Evolutionary conservation across 2,113 vertebrate species (phyloP), one percentile per base, ranked within the genome.

Genomic region (Loxodonta africana): DNA sequence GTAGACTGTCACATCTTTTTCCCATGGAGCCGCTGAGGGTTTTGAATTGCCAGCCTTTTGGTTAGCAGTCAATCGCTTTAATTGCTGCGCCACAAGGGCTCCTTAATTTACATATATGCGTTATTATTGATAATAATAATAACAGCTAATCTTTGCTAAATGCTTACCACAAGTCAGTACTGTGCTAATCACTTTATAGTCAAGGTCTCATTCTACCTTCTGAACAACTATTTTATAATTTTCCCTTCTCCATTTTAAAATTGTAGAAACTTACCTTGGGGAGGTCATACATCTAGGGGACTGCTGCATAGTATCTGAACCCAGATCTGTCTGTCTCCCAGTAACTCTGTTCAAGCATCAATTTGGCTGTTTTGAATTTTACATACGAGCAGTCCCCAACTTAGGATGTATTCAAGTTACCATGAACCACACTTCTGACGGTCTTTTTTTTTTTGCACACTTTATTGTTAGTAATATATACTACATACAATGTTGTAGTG

Each of bases 301-400:
- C 12, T 37, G 14, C 8, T 25, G 82, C n/a, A 33, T 2, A 86
- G 28, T n/a, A 18, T 44, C 53, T 2, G n/a, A 91, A 57, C 2
- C 37, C n/a, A 11, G 5, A 30, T 25, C 2, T 2, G 0, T 44
- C n/a, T 67, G 33, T 90, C 0, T 0, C 23, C 33, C 3, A 37
- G 5, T 14, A 78, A 51, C 5, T 48, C 6, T 46, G 15, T n/a
- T 71, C 48, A 53, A 44, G 17, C 7, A 28, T 90, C 25, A 60
- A 33, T 83, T 10, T 74, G 48, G 17, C 15, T 62, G 53, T 18
- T 87, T 41, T 87, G 44, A 90, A 88, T 92, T 90, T 53, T 62
- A 86, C 8, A 41, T 87, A 53, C 53, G 14, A 12, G 53, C 15
- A 57, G 11, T 57, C 53, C 48, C 53, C 15, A 11, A 57, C 53